Conservation (phyloP, 1,140 invertebrate species). For the Tetranychus urticae region DNA sequence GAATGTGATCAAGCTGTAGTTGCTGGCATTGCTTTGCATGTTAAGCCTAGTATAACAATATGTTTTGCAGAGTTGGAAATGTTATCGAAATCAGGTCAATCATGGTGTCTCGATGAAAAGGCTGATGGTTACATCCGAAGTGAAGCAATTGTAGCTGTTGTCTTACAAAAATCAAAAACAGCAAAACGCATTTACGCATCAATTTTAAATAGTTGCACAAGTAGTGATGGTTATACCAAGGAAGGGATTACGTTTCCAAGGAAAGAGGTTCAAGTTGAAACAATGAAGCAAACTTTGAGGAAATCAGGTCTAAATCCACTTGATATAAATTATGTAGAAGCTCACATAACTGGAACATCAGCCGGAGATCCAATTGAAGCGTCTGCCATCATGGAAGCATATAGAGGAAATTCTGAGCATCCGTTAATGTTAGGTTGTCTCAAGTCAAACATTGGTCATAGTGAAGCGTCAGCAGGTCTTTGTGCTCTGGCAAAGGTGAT, state of each 20-base stretch:
- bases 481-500: conserved; percentile 22
- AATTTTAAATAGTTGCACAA: conserved; percentile 50
- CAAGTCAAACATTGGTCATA: conserved; percentile 80
- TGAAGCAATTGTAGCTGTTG: not conserved
- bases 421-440: conserved; percentile 69
- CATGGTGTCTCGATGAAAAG: conserved; percentile 3
- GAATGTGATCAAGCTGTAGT: not conserved
- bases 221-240: conserved; percentile 46
- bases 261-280: conserved; percentile 14
- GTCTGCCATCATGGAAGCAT: conserved; percentile 49
- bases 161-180: not conserved
- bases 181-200: conserved; percentile 25
- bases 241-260: conserved; percentile 15
- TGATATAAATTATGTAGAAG: conserved; percentile 22
- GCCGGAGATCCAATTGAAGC: conserved; percentile 47
- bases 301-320: conserved; percentile 19
- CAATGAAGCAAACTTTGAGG: conserved; percentile 18
- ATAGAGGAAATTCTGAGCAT: conserved; percentile 34
- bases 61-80: not conserved
- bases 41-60: conserved; percentile 31
- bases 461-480: conserved; percentile 63
- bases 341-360: conserved; percentile 31
- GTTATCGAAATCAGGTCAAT: not conserved
- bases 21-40: conserved; percentile 42
- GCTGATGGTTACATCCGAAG: conserved; percentile 1